Base-by-base conservation (phyloP, 2,113 vertebrate genomes). In the Tylochromis polylepis region DNA sequence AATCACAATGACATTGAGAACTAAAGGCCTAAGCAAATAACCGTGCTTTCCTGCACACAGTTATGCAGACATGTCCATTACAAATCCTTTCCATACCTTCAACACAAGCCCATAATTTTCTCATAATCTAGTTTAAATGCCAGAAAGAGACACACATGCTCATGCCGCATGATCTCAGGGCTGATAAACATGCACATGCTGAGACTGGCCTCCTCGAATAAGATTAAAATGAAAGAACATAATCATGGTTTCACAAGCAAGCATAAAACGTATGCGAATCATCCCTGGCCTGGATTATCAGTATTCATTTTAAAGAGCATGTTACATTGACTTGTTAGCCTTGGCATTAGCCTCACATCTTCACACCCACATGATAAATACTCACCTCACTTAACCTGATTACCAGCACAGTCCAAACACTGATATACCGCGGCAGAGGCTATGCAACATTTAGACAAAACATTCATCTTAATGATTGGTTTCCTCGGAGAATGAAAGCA, bases 271-370 rank as follows among this genome's bases (percentile, higher is more conserved):
- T 20, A 83, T 14, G 9, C 20, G n/a, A 29, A 80, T 58, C 29
- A 49, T 24, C 65, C 41, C 34, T 79, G 4, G 11, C 12, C 24
- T 29, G 38, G 27, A 60, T 67, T 77, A 53, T 53, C 72, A 34
- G 46, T 31, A n/a, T 78, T 88, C 1, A 86, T 85, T 87, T 85
- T 55, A 79, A 82, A 79, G 58, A 9, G 20, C 16, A 38, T 86
- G 88, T 86, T 79, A 91, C 79, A 57, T 5, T 82, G 86, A 88
- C 84, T 86, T 75, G 12, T 36, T 51, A 62, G 53, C 78, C 75
- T 81, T 65, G 87, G 58, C 70, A 5, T 5, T 27, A 59, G 67
- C 46, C 31, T 75, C 58, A 82, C 31, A 59, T 65, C 79, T 81
- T 90, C 79, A 85, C 85, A 84, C 72, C 38, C 18, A 16, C 11